Conservation (phyloP, 2,888 invertebrate genomes). For the Dryomyza anilis region DNA sequence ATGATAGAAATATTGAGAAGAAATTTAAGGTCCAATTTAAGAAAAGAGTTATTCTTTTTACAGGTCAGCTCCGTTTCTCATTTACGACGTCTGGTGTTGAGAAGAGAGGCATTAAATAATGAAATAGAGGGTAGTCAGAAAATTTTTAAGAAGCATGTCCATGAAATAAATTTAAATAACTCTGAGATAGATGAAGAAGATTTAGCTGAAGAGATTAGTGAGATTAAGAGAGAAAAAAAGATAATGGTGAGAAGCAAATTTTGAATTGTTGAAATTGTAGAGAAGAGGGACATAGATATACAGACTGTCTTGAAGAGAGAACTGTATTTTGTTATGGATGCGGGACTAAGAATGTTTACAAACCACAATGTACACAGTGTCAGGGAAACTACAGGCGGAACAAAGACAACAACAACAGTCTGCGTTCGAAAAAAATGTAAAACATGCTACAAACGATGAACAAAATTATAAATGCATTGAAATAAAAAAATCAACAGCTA, state of each 20-base stretch:
- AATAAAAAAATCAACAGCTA: no score
- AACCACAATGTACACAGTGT: neutral
- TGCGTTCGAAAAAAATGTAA: constrained; percentile 9
- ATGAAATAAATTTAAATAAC: neutral
- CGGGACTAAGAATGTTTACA: no score
- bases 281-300: constrained; percentile 16
- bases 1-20: no score
- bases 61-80: neutral
- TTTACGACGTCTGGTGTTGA: neutral
- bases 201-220: constrained; percentile 1
- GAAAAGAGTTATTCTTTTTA: no score
- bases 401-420: constrained; percentile 7
- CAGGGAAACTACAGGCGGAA: constrained; percentile 17
- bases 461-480: neutral
- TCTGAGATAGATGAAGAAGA: neutral
- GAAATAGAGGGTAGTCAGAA: no score
- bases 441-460: neutral
- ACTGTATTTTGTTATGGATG: constrained; percentile 26
- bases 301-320: constrained; percentile 22
- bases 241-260: neutral
- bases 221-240: neutral
- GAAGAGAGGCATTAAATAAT: neutral
- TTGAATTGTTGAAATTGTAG: constrained; percentile 26
- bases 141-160: neutral
- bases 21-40: no score